A percentile compares a stretch with the other conserved stretches of the same genome.
Conservation (phyloP, 1,140 invertebrate species). For the Rhyzopertha dominica region DNA sequence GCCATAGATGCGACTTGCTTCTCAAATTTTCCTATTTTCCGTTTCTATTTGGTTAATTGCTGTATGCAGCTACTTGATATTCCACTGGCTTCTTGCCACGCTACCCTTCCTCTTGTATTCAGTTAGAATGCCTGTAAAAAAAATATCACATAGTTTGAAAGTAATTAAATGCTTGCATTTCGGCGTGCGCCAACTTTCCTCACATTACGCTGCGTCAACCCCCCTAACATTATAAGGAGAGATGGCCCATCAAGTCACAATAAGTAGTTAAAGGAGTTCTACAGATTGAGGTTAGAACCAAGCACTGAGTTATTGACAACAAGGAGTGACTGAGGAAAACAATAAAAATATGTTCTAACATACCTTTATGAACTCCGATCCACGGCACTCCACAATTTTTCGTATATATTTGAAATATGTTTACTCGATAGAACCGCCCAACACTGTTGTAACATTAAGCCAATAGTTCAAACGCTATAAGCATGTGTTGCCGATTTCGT, state of each 20-base stretch:
- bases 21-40: too few species aligned
- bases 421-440: background rate
- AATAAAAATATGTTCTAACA: constrained; percentile 4
- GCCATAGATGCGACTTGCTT: too few species aligned
- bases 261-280: background rate
- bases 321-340: background rate
- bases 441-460: constrained; percentile 1
- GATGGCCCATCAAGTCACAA: background rate
- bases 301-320: background rate
- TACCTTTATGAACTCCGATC: background rate
- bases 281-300: constrained; percentile 3
- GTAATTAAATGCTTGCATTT: background rate
- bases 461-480: too few species aligned
- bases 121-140: background rate
- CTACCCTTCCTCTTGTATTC: background rate
- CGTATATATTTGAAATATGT: background rate
- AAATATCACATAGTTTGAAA: background rate
- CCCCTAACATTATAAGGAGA: too few species aligned
- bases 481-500: too few species aligned
- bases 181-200: too few species aligned
- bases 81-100: background rate
- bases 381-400: background rate
- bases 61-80: too few species aligned
- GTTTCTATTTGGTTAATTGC: too few species aligned
- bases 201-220: too few species aligned